Base-by-base conservation (phyloP, 1,140 invertebrate species). In the Zaprionus kolodkinae region DNA sequence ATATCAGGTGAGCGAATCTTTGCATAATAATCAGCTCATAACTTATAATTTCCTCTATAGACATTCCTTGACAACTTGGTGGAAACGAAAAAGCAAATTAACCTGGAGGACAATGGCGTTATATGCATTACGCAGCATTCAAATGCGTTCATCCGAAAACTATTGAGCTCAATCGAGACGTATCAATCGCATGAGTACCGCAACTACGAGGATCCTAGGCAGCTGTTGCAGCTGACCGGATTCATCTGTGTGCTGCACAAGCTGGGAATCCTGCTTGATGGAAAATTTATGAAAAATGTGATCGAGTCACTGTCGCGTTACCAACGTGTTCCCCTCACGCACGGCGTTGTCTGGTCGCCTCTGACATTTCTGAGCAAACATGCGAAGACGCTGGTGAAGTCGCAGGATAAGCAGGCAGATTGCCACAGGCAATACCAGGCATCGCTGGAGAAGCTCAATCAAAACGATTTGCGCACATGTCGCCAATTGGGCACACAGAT, bases 91-190 rank as follows among this genome's bases (percentile, higher is more conserved):
- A 93, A 93, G 70, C 93, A 93, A 50, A 85, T 94, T 35, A 93
- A 94, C 15, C 93, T 94, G 10, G 97, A 96, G 86, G 96, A 95
- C 79, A 36, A 54, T 30, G 64, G 55, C n/a, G 93, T 93, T 35
- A 82, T 94, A 11, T 84, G 93, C 52, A 94, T 97, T 85, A 94
- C 94, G 52, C 95, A 96, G 76, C 96, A 97, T 92, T 95, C 97
- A 91, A 92, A 94, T 30, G 93, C 94, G 43, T 97, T 96, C 88
- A 93, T 98, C 84, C 85, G 33, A 94, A 96, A 63, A 81, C 11
- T 76, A n/a, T 12, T 76, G 4, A 21, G 36, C 13, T 65, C 45
- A 0, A 59, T 88, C 17, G 85, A 88, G 9, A 21, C 35, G 0
- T 65, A 61, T 40, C 71, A 73, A 35, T 33, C 52, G n/a, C 72